Evolutionary conservation across 2,888 invertebrate species (phyloP), one percentile per base, ranked within the genome.

Genomic region (Aphidius colemani): DNA sequence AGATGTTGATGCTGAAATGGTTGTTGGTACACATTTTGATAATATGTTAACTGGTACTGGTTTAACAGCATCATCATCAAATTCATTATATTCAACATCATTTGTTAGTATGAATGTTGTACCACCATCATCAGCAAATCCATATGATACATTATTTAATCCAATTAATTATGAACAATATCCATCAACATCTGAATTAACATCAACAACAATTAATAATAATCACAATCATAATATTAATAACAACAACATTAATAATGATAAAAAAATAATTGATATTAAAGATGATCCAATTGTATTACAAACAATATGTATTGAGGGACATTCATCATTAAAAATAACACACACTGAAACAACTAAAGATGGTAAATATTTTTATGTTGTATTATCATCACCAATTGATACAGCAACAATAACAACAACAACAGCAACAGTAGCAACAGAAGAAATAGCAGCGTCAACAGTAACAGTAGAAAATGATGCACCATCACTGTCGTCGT

Each of bases 1-100:
- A 64, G 80, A 81, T 57, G 80, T 81, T 7, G 80, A 82, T 48
- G 73, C 79, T 2, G 80, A 81, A 46, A 78, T 81, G 71, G 76
- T 79, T 5, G 78, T 79, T 7, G 77, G 74, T 8, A 70, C 78
- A 11, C 78, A 78, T 55, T 79, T 79, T 61, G 78, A 78, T 59
- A 73, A 72, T 53, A 74, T 78, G 41, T 80, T 77, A 46, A 69
- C 77, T 1, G 41, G 73, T 5, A 69, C 74, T 6, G 70, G 79
- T 3, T 72, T 78, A 1, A 77, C 81, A 6, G 79, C 82, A 3
- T 78, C 80, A 0, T 78, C 79, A 7, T 79, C 80, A 13, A 78
- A 79, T 9, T 74, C 78, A 8, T 74, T 70, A 10, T 74, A 78
- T 30, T 73, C 73, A 10, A 71, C 73, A 11, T 72, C 72, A 1